Evolutionary conservation across 2,888 invertebrate species (phyloP).

Genomic region (Coleophora deauratella): DNA sequence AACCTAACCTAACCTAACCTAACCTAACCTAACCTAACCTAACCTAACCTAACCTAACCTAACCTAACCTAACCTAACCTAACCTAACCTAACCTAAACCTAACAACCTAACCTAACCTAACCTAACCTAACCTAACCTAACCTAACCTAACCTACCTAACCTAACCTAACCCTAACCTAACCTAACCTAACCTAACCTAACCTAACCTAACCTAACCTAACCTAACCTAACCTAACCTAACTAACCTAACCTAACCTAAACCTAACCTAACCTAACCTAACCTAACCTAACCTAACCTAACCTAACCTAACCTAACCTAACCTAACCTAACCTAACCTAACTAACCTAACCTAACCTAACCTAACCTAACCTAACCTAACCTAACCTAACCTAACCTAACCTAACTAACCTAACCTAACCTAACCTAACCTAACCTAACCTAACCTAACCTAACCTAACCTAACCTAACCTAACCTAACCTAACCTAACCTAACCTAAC

Average conservation of each 20-base stretch:
- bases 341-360: constrained; percentile 7
- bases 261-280: constrained; percentile 9
- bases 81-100: constrained; percentile 11
- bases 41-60: constrained; percentile 20
- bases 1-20: constrained; percentile 21
- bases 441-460: constrained; percentile 8
- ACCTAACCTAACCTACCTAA: constrained; percentile 11
- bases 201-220: constrained; percentile 7
- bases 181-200: constrained; percentile 9
- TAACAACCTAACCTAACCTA: constrained; percentile 11
- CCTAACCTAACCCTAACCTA: constrained; percentile 11
- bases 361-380: constrained; percentile 4
- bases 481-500: constrained; percentile 6
- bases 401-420: constrained; percentile 7
- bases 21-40: constrained; percentile 26
- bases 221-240: constrained; percentile 6
- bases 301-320: constrained; percentile 11
- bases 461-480: constrained; percentile 9
- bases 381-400: constrained; percentile 6
- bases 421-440: constrained; percentile 5
- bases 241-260: constrained; percentile 6
- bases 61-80: constrained; percentile 11
- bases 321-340: constrained; percentile 11
- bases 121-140: constrained; percentile 11
- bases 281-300: constrained; percentile 8